Evolutionary conservation across 2,888 invertebrate genomes (phyloP).

Genomic region (Andrena hattorfiana): DNA sequence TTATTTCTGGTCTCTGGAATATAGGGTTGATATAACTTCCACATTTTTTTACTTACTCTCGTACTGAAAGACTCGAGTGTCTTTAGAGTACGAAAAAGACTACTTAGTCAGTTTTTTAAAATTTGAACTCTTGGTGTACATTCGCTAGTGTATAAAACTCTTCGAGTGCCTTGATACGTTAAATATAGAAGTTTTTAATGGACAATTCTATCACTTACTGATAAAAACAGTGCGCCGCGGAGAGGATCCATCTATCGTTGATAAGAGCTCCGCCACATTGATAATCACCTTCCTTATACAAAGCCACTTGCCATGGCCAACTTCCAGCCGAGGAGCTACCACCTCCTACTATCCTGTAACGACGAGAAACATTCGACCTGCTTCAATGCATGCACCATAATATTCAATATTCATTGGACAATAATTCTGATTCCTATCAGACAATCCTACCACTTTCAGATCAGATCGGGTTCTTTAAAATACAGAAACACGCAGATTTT

Average conservation of each 20-base stretch:
- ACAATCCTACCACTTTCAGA: neutral
- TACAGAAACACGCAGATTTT: neutral
- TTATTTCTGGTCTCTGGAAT: no score
- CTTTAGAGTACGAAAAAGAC: no score
- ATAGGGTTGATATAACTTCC: no score
- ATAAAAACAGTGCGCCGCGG: conserved; percentile 93
- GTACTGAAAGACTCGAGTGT: no score
- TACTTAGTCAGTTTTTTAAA: no score
- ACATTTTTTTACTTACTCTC: no score
- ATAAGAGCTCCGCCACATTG: conserved; percentile 93
- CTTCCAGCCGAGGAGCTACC: conserved; percentile 91
- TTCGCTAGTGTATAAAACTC: neutral
- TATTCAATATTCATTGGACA: neutral
- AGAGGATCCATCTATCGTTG: conserved; percentile 90
- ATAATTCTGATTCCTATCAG: neutral
- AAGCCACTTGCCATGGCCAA: conserved; percentile 95
- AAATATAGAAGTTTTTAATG: neutral
- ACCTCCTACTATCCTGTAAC: conserved; percentile 92
- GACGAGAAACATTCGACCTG: conserved; percentile 77
- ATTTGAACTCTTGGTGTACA: no score
- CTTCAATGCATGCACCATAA: conserved; percentile 39
- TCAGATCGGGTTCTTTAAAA: no score
- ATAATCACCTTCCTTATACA: conserved; percentile 94
- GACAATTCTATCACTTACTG: conserved; percentile 87
- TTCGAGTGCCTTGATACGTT: neutral